phyloP scores from a whole-genome alignment of 2,888 invertebrate genomes.

The Amphipoea oculea region DNA sequence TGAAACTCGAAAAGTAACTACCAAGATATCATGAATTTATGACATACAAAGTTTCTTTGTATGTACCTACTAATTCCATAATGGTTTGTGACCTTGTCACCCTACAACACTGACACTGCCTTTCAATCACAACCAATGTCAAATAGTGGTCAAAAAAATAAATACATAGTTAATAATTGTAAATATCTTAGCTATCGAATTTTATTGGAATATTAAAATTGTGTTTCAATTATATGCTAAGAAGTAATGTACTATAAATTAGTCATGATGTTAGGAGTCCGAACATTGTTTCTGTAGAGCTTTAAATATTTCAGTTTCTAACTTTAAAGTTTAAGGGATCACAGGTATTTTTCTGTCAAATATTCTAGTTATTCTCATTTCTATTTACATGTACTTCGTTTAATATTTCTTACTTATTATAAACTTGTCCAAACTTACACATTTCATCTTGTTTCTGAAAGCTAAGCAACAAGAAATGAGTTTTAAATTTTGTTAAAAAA shows the following conservation, averaged over 20 bases:
- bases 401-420: background rate
- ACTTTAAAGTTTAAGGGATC: background rate
- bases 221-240: background rate
- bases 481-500: background rate
- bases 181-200: background rate
- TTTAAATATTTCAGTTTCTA: conserved; percentile 15
- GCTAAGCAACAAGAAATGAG: background rate
- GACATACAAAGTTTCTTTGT: background rate
- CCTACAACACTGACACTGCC: background rate
- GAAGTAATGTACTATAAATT: conserved; percentile 9
- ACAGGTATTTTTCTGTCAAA: conserved; percentile 22
- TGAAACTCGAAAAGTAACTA: too few species aligned
- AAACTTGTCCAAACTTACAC: background rate
- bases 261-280: conserved; percentile 7
- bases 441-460: background rate
- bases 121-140: conserved; percentile 50
- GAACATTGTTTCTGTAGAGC: conserved; percentile 26
- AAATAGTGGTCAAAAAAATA: conserved; percentile 62
- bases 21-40: too few species aligned
- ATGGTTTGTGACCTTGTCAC: background rate
- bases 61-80: background rate
- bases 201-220: background rate
- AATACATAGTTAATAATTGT: background rate
- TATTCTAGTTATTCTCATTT: background rate
- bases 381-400: background rate